These are phyloP conservation scores for Apodemus agrarius DNA, from an alignment of 2,797 vertebrate genomes.

Conservation along the genomic window DNA sequence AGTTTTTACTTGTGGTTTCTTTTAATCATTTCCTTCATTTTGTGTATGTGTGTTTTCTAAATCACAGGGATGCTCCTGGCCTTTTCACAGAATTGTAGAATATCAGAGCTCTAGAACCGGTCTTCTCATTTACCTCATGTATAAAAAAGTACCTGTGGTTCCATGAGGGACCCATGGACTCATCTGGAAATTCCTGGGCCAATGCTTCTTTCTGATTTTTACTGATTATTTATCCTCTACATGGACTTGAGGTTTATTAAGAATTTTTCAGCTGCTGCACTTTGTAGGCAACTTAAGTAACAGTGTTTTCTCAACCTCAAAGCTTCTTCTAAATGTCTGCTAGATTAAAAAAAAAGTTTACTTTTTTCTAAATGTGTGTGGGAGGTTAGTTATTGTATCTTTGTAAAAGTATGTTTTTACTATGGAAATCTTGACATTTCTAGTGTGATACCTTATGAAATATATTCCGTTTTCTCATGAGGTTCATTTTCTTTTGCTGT, in stretches of 20 bases:
- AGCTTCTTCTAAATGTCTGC: not conserved
- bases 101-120: not conserved
- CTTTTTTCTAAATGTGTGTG: not conserved
- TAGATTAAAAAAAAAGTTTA: conserved; percentile 33
- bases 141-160: not conserved
- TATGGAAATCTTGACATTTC: not conserved
- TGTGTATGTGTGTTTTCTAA: conserved; percentile 14
- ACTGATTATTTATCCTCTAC: not conserved
- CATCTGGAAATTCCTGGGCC: not conserved
- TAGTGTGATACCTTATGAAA: not conserved
- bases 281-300: not conserved
- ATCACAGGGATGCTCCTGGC: not conserved
- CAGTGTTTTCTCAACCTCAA: conserved; percentile 1
- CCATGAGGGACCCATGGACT: not conserved
- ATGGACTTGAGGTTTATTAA: not conserved
- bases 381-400: not conserved
- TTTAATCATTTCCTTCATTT: not conserved
- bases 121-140: not conserved
- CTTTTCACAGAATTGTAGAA: not conserved
- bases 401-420: not conserved
- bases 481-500: not conserved
- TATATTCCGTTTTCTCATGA: not conserved
- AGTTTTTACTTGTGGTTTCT: not conserved
- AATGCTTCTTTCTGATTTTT: not conserved
- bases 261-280: conserved; percentile 28